These are phyloP conservation scores for Latheticus oryzae DNA, from an alignment of 2,888 invertebrate genomes.

Conservation along the genomic window DNA sequence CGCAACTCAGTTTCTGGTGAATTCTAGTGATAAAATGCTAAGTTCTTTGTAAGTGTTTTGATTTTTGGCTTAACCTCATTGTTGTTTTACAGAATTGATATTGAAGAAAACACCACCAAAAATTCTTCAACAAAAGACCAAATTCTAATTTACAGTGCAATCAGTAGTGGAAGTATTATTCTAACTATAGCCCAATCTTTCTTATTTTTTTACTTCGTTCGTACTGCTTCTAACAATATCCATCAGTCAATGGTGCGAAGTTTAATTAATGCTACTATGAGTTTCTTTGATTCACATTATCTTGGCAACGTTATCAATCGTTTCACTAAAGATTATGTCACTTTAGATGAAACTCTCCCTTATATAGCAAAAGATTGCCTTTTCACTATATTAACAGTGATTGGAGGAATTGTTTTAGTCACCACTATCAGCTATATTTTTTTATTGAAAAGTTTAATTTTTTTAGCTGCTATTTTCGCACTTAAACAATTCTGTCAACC, in stretches of 20 bases:
- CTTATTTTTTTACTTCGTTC: conserved; percentile 6
- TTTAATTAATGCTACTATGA: conserved; percentile 32
- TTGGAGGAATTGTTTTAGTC: conserved; percentile 40
- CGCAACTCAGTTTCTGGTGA: conserved; percentile 5
- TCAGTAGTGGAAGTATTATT: too few species aligned
- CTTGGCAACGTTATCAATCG: conserved; percentile 64
- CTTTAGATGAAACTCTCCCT: conserved; percentile 38
- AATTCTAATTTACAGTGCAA: too few species aligned
- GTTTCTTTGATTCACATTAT: conserved; percentile 35
- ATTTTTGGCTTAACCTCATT: too few species aligned
- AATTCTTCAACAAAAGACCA: too few species aligned
- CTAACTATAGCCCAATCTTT: too few species aligned
- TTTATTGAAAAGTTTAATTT: conserved; percentile 36
- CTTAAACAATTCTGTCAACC: conserved; percentile 44
- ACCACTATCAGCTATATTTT: conserved; percentile 45
- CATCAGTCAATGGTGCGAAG: conserved; percentile 37
- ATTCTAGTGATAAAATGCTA: conserved; percentile 33
- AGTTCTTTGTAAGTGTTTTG: conserved; percentile 35
- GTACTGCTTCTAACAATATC: conserved; percentile 25
- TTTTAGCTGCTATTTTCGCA: conserved; percentile 32
- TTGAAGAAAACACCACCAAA: conserved; percentile 27
- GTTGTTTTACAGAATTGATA: conserved; percentile 22
- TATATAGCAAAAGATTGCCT: conserved; percentile 11
- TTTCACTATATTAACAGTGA: conserved; percentile 1
- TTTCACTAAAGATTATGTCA: conserved; percentile 69